Evolutionary conservation across 35 echinoderm and acorn worm species (phyloP).

Genomic region (Amphiura filiformis): DNA sequence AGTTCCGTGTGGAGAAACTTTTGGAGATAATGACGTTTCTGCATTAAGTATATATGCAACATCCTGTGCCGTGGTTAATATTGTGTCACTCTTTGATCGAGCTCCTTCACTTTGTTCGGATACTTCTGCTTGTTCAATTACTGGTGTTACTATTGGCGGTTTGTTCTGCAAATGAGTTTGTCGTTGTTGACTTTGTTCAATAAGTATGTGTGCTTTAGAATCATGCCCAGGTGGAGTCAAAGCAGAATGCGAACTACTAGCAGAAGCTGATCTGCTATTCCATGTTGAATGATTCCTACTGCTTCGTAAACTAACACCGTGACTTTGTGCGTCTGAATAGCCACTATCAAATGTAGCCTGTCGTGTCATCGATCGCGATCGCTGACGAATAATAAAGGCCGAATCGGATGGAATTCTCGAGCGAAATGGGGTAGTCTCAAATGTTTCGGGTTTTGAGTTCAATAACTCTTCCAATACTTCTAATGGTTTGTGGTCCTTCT

Average conservation of each 20-base stretch:
- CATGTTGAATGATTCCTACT: neutral
- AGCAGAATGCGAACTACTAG: neutral
- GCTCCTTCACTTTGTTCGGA: neutral
- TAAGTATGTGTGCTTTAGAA: neutral
- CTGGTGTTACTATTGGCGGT: neutral
- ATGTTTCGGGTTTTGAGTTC: neutral
- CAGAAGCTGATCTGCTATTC: neutral
- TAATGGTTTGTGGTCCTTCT: neutral
- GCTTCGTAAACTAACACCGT: neutral
- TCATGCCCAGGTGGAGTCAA: neutral
- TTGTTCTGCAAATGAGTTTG: neutral
- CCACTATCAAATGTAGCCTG: slow-evolving; percentile 95
- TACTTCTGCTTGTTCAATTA: neutral
- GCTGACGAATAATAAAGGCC: neutral
- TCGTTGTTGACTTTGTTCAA: too few species aligned
- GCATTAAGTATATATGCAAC: neutral
- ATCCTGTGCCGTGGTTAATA: neutral
- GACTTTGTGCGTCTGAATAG: slow-evolving; percentile 89
- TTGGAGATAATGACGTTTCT: neutral
- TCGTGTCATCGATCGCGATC: neutral
- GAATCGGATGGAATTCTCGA: neutral
- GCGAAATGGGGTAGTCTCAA: neutral
- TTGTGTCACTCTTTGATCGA: neutral
- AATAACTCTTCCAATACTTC: neutral
- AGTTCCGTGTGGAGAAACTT: neutral